phyloP scores from a whole-genome alignment of 2,888 invertebrate species.

The Odontocerum albicorne region DNA sequence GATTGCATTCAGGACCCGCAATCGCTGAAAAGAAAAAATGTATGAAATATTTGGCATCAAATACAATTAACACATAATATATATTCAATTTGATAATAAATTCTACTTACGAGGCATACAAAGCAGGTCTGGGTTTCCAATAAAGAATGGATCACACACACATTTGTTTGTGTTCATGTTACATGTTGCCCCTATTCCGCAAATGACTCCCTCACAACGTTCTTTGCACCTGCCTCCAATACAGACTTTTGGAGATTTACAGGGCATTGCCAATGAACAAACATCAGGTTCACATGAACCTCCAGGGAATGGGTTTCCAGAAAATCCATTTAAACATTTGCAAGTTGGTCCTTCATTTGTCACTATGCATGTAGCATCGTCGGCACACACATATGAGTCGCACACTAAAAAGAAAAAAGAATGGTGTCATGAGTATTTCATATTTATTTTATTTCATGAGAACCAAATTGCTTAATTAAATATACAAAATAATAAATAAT shows the following conservation, averaged over 20 bases:
- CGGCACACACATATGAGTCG: constrained; percentile 74
- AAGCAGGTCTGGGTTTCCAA: constrained; percentile 85
- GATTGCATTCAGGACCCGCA: constrained; percentile 74
- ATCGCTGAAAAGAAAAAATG: constrained; percentile 61
- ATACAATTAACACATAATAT: background rate
- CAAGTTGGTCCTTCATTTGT: constrained; percentile 85
- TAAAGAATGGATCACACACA: constrained; percentile 82
- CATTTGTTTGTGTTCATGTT: constrained; percentile 80
- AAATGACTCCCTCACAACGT: constrained; percentile 82
- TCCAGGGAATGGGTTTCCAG: constrained; percentile 91
- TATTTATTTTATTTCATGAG: too few species aligned
- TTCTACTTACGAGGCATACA: constrained; percentile 86
- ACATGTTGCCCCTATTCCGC: constrained; percentile 87
- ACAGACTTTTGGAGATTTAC: constrained; percentile 78
- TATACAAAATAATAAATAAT: constrained; percentile 8
- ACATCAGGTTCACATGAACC: constrained; percentile 81
- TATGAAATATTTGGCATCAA: background rate
- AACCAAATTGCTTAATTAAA: too few species aligned
- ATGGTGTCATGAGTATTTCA: too few species aligned
- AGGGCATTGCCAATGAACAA: constrained; percentile 76
- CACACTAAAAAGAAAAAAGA: constrained; percentile 57
- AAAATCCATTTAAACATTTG: constrained; percentile 82
- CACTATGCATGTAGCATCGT: constrained; percentile 83
- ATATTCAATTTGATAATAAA: background rate
- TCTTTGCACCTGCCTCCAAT: constrained; percentile 87